Evolutionary conservation across 2,888 invertebrate species (phyloP), one percentile per base, ranked within the genome.

Genomic region (Trichacis sp.): DNA sequence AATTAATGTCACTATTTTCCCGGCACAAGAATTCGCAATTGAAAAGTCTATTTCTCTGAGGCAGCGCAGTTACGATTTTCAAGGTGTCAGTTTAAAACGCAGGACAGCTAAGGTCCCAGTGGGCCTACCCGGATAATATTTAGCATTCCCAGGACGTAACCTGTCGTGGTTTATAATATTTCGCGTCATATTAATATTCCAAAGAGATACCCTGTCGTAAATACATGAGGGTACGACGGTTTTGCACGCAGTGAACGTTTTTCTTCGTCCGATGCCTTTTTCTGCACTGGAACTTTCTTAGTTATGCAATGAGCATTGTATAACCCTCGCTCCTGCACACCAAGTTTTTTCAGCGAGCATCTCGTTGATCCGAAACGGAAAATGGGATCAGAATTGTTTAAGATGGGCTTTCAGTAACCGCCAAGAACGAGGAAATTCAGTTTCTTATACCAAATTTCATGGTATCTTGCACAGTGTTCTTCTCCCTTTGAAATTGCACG

Each of bases 151-250:
- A 71, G 68, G 73, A 75, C 77, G 81, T 77, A 70, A 69, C 73
- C 81, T 82, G 82, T 83, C 83, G 82, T 75, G 81, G 82, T 81
- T 83, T 82, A 83, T 83, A 82, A 83, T 83, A 83, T 83, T 83
- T 82, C 79, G 81, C 82, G 81, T 82, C 82, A 80, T 80, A 83
- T 83, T 83, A 83, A 83, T 83, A 83, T 83, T 83, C 83, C 79
- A 78, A 74, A 71, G 81, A 78, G 78, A 83, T 76, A 64, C 67
- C 62, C 64, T 65, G 64, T 68, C 51, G 63, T 68, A 53, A 70
- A 71, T 68, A 70, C 68, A 55, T 46, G 58, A 66, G 61, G 60
- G 64, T 61, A 5, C 40, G 38, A 64, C 62, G 51, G 46, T 55
- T 49, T 48, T 19, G 55, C 55, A 40, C 40, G 55, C 29, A 45